Evolutionary conservation across 2,888 invertebrate genomes (phyloP).

Genomic region (Lycocerus yunnanus): DNA sequence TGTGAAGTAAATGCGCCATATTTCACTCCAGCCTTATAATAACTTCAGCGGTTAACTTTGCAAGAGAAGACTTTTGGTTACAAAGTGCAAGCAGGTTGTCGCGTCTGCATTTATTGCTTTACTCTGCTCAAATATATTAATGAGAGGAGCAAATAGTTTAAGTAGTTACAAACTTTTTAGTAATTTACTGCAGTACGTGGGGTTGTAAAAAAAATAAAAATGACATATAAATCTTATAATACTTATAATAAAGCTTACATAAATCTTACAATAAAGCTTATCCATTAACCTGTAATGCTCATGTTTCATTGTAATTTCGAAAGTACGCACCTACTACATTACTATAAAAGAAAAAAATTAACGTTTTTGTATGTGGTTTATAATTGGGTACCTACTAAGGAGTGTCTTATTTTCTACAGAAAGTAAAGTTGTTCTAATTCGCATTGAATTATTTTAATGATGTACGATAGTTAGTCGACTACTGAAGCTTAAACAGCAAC

Average conservation of each 20-base stretch:
- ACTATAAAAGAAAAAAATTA: not conserved
- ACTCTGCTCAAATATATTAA: not conserved
- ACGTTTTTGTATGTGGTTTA: not conserved
- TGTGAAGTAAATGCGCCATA: conserved; percentile 18
- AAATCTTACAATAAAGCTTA: too few species aligned
- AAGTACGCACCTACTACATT: too few species aligned
- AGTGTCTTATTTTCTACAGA: not conserved
- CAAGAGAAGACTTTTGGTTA: conserved; percentile 17
- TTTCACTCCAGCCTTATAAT: conserved; percentile 18
- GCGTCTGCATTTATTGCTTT: not conserved
- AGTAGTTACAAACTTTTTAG: not conserved
- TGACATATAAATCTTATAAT: not conserved
- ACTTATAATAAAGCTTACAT: too few species aligned
- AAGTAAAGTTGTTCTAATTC: not conserved
- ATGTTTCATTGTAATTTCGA: not conserved
- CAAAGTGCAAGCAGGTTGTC: conserved; percentile 18
- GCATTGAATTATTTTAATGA: not conserved
- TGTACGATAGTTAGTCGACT: not conserved
- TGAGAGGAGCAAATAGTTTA: not conserved
- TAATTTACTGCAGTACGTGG: not conserved
- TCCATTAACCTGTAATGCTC: not conserved
- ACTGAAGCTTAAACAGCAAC: too few species aligned
- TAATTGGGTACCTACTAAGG: not conserved
- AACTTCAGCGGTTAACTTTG: conserved; percentile 15
- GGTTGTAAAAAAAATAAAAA: not conserved